Base-by-base conservation (phyloP, 2,888 invertebrate species). In the Zelleria hepariella region DNA sequence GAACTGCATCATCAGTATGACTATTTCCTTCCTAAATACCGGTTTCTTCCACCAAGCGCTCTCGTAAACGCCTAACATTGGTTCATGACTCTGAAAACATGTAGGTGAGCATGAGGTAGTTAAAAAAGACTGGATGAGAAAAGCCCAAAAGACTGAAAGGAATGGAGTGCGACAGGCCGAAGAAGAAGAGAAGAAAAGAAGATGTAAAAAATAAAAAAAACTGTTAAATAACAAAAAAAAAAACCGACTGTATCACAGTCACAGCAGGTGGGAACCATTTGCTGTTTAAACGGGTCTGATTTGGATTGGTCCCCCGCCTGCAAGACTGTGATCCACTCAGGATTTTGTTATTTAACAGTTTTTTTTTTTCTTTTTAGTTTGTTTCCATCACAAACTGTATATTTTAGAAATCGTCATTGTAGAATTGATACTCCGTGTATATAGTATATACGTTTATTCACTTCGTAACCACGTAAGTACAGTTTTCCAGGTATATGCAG, bases 1-100 rank as follows among this genome's bases (percentile, higher is more conserved):
- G 5, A 57, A 10, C 8, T 47, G 47, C 7, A 47, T 24, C 20
- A 18, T 25, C 23, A 57, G 57, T 7, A 48, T 21, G 5, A 47
- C 8, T n/a, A 57, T 7, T n/a, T 48, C 57, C 18, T 48, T 57
- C 0, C 57, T 24, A 48, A 24, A 21, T 5, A 48, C 2, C 18
- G 15, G 6, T 26, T n/a, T 47, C 48, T 57, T 48, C 47, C 57
- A 48, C 57, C 57, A 57, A 0, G 18, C 25, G 18, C 47, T 25
- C 47, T 57, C 48, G 24, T 57, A 48, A 3, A 57, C 24, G 5
- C 57, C 57, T 15, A 47, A 24, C 48, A 57, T 24, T 7, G 48
- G 57, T 2, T 47, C 57, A 25, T n/a, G 47, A 8, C 57, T 57
- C 57, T 57, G 57, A 7, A 57, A 48, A 25, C 5, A n/a, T n/a